These are phyloP conservation scores for Eupithecia dodoneata DNA, from an alignment of 2,888 invertebrate genomes.

Conservation along the genomic window DNA sequence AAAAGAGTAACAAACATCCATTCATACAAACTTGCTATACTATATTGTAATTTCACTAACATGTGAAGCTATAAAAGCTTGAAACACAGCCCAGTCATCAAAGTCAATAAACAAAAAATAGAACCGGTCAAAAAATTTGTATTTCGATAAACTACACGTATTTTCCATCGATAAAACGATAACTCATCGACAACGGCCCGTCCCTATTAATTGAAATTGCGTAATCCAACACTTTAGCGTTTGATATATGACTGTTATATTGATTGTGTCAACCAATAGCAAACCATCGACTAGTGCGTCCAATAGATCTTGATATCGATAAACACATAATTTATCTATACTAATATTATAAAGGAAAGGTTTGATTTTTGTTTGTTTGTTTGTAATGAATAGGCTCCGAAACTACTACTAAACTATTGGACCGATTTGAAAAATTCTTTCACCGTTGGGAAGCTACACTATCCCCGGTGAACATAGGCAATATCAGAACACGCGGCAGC, in stretches of 20 bases:
- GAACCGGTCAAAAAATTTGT: too few relatives aligned
- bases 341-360: too few relatives aligned
- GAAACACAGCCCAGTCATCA: neutral
- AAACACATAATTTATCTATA: constrained; percentile 3
- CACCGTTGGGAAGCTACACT: too few relatives aligned
- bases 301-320: neutral
- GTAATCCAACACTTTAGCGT: constrained; percentile 71
- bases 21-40: neutral
- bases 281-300: constrained; percentile 4
- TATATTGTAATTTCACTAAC: neutral
- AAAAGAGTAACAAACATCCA: neutral
- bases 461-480: too few relatives aligned
- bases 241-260: constrained; percentile 72
- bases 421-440: too few relatives aligned
- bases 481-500: too few relatives aligned
- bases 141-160: neutral
- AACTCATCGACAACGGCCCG: constrained; percentile 39
- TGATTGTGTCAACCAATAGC: constrained; percentile 60
- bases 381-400: too few relatives aligned
- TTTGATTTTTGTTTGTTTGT: too few relatives aligned
- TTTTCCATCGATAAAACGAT: constrained; percentile 6
- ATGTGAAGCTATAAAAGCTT: neutral
- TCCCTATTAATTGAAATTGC: constrained; percentile 54
- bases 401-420: too few relatives aligned
- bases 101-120: neutral